Evolutionary conservation across 2,888 invertebrate genomes (phyloP).

Genomic region (Eudasyphora cyanicolor): DNA sequence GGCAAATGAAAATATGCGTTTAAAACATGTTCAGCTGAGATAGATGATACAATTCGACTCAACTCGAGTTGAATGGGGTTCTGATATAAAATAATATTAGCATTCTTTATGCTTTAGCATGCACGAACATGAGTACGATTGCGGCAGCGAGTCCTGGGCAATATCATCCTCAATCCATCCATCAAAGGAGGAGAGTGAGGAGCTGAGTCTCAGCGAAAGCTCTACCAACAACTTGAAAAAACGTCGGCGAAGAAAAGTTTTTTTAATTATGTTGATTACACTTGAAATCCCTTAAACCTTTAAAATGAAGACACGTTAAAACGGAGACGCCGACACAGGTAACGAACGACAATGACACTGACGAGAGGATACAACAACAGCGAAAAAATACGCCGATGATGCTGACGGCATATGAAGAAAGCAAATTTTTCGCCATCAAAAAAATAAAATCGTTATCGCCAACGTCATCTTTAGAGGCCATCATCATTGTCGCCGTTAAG

Average conservation of each 20-base stretch:
- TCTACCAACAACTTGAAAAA: background rate
- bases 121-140: too few species aligned
- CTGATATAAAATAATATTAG: constrained; percentile 49
- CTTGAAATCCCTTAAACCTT: constrained; percentile 41
- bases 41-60: background rate
- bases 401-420: background rate
- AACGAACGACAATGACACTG: background rate
- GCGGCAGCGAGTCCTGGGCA: background rate
- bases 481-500: background rate
- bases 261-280: constrained; percentile 58
- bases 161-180: too few species aligned
- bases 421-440: constrained; percentile 7
- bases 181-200: background rate
- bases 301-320: background rate
- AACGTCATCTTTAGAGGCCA: constrained; percentile 3
- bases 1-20: background rate
- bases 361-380: too few species aligned
- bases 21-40: background rate
- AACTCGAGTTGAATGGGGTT: background rate
- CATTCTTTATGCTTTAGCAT: constrained; percentile 29
- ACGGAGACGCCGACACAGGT: background rate
- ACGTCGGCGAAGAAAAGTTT: background rate
- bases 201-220: background rate
- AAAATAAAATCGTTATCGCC: background rate
- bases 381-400: background rate